These are phyloP conservation scores for Amblyopsis hoosieri DNA, from an alignment of 2,797 vertebrate species.

Conservation along the genomic window DNA sequence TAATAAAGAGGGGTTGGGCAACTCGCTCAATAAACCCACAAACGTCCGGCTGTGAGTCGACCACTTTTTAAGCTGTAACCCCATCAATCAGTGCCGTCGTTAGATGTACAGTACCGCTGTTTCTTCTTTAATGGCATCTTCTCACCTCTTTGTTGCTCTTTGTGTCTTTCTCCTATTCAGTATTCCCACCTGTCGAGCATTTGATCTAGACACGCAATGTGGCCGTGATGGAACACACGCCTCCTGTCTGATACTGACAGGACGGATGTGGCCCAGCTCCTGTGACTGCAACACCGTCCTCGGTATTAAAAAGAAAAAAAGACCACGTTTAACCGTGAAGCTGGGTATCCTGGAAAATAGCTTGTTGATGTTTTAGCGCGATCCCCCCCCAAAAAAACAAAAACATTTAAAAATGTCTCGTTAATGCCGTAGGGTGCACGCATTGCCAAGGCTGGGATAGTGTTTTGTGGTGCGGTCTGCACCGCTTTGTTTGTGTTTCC, in stretches of 20 bases:
- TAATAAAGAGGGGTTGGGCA: no score
- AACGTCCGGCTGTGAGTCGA: no score
- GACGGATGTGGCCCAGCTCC: not conserved
- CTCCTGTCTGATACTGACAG: not conserved
- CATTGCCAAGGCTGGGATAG: no score
- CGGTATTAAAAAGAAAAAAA: constrained; percentile 1
- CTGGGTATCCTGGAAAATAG: no score
- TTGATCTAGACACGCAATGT: not conserved
- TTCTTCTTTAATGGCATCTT: constrained; percentile 15
- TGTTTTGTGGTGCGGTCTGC: no score
- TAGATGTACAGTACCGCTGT: constrained; percentile 2
- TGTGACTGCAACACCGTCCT: not conserved
- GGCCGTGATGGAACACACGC: constrained; percentile 21
- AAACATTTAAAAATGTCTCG: no score
- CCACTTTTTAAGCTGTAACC: no score
- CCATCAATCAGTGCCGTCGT: no score
- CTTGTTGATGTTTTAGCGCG: no score
- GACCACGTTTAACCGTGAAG: not conserved
- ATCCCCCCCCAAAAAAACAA: not conserved
- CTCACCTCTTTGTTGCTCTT: not conserved
- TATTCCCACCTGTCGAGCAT: not conserved
- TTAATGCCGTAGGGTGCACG: no score
- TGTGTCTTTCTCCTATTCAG: constrained; percentile 9
- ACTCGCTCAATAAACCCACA: no score
- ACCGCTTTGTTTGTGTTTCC: no score